Conservation (phyloP, 2,888 invertebrate species). For the Brachyptera putata region DNA sequence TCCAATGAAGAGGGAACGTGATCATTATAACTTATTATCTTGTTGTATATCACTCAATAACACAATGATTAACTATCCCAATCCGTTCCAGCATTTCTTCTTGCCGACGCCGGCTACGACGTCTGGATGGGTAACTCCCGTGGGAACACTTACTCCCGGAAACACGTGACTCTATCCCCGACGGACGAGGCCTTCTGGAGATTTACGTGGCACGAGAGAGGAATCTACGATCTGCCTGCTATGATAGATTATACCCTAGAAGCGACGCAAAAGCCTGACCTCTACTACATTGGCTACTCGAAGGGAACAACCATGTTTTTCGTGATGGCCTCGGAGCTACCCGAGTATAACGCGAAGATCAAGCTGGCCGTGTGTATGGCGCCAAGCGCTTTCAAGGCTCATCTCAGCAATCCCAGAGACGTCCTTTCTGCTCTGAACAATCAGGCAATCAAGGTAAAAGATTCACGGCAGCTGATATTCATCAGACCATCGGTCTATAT, state of each 20-base stretch:
- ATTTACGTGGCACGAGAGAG: slow-evolving; percentile 77
- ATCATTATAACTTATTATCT: no score
- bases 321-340: slow-evolving; percentile 33
- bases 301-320: slow-evolving; percentile 46
- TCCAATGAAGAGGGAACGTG: no score
- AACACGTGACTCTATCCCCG: slow-evolving; percentile 50
- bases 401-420: not conserved
- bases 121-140: slow-evolving; percentile 79
- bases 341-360: slow-evolving; percentile 34
- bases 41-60: not conserved
- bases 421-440: not conserved
- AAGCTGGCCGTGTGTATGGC: slow-evolving; percentile 30
- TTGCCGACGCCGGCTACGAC: slow-evolving; percentile 65
- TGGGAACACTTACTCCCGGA: no score
- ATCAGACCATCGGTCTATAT: no score
- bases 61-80: no score
- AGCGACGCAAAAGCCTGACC: slow-evolving; percentile 52
- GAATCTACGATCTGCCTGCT: slow-evolving; percentile 69
- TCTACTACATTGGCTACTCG: slow-evolving; percentile 79
- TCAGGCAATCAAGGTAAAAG: no score
- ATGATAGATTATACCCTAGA: slow-evolving; percentile 68
- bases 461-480: no score
- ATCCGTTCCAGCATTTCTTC: slow-evolving; percentile 44
- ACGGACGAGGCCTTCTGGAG: slow-evolving; percentile 39
- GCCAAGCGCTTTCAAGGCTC: slow-evolving; percentile 30